Conservation (phyloP, 2,113 vertebrate genomes). For the Emydura subglobosa region DNA sequence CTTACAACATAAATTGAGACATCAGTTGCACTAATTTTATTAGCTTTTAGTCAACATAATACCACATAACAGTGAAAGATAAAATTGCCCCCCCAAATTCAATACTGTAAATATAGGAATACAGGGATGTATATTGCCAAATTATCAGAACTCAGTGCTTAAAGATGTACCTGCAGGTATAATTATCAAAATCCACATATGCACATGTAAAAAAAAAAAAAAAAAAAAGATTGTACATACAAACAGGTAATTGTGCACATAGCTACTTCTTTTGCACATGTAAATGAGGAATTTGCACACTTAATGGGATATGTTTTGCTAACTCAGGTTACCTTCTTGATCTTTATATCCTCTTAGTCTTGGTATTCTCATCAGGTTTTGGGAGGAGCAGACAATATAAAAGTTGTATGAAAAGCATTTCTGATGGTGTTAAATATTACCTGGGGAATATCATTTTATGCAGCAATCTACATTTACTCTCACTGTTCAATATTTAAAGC, state of each 20-base stretch:
- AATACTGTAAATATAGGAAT: constrained; percentile 20
- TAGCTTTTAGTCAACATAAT: neutral
- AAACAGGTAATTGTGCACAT: neutral
- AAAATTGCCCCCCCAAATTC: neutral
- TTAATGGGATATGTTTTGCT: constrained; percentile 53
- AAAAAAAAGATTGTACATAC: constrained; percentile 55
- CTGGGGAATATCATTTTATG: neutral
- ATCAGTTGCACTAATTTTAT: neutral
- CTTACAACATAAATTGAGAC: neutral
- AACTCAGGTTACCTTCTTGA: constrained; percentile 41
- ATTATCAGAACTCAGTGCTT: constrained; percentile 17
- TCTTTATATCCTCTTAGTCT: neutral
- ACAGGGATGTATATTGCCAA: constrained; percentile 35
- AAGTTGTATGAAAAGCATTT: neutral
- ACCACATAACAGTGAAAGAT: neutral
- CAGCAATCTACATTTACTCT: neutral
- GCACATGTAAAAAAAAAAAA: constrained; percentile 8
- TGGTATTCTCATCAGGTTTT: constrained; percentile 24
- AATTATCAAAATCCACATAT: constrained; percentile 59
- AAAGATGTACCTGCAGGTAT: too few relatives aligned
- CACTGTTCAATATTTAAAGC: neutral
- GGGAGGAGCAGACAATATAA: neutral
- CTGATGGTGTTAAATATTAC: neutral
- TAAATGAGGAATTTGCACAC: constrained; percentile 41
- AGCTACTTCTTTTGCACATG: constrained; percentile 46